Conservation (phyloP, 2,113 vertebrate species). For the Laterallus jamaicensis region DNA sequence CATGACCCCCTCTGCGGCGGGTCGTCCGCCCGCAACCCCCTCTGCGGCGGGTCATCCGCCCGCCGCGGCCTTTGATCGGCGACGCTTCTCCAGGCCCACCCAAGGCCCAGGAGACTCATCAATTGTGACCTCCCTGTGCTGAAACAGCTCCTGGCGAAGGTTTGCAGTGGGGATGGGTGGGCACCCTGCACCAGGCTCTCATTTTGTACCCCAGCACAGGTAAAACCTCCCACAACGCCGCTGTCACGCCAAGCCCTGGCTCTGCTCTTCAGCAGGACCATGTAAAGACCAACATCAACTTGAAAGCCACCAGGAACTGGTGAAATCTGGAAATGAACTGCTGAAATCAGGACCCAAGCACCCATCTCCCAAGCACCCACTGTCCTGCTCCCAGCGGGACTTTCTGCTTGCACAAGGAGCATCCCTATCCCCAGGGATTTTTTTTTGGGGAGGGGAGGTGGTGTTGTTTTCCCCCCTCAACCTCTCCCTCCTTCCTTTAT, state of each 20-base stretch:
- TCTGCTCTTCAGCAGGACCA: slow-evolving; percentile 53
- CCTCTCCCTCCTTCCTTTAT: not conserved
- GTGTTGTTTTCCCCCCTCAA: not conserved
- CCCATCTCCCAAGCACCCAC: not conserved
- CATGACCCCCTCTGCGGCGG: no score
- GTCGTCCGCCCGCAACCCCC: no score
- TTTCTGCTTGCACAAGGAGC: slow-evolving; percentile 35
- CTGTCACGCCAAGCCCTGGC: not conserved
- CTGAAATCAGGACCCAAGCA: slow-evolving; percentile 16
- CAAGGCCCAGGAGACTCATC: not conserved
- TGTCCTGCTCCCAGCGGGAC: slow-evolving; percentile 32
- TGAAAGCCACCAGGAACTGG: slow-evolving; percentile 7
- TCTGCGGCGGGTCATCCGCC: no score
- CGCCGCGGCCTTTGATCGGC: no score
- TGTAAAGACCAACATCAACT: slow-evolving; percentile 39
- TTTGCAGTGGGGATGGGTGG: not conserved
- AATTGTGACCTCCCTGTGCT: not conserved
- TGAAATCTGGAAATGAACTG: slow-evolving; percentile 12
- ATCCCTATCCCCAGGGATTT: slow-evolving; percentile 16
- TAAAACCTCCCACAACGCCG: not conserved
- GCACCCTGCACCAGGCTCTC: not conserved
- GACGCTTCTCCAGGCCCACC: no score
- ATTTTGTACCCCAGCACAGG: no score
- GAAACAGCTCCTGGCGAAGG: not conserved
- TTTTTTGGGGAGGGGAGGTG: not conserved